Percentiles rank a stretch among this genome's conserved stretches.
phyloP scores from a whole-genome alignment of 2,113 vertebrate genomes.

The Platysteira castanea region DNA sequence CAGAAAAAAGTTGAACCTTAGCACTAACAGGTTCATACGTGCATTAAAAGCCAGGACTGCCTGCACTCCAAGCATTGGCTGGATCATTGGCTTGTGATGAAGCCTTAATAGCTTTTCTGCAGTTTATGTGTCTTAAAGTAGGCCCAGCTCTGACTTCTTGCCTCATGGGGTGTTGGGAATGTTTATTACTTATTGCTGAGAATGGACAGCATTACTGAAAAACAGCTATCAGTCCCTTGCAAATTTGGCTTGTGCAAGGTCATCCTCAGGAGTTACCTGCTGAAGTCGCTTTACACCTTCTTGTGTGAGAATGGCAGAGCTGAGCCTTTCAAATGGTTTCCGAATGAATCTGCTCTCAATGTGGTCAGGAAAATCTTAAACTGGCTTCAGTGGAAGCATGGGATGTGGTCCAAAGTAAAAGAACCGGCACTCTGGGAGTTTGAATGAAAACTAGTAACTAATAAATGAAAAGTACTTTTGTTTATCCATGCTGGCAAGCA shows the following conservation, averaged over 20 bases:
- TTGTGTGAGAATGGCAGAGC: not conserved
- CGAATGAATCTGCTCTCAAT: conserved; percentile 1
- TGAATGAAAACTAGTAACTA: conserved; percentile 62
- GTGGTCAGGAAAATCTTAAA: conserved; percentile 14
- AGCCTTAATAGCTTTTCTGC: conserved; percentile 33
- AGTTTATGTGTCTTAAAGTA: conserved; percentile 19
- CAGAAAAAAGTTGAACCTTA: conserved; percentile 38
- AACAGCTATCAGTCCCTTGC: not conserved
- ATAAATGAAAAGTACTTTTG: conserved; percentile 65
- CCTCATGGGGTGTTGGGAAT: conserved; percentile 4
- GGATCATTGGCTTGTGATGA: not conserved
- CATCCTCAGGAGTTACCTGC: not conserved
- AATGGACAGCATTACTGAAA: not conserved
- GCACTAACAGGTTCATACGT: conserved; percentile 27
- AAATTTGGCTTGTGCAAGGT: not conserved
- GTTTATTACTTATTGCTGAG: not conserved
- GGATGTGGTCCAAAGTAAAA: conserved; percentile 49
- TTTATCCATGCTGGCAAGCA: conserved; percentile 49
- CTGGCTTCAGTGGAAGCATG: conserved; percentile 24
- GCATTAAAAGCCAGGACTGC: not conserved
- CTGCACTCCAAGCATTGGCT: not conserved
- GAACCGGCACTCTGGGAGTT: not conserved
- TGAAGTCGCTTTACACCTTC: not conserved
- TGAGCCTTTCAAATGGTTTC: conserved; percentile 21
- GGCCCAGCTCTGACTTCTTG: conserved; percentile 11